Percentiles rank a stretch among this genome's conserved stretches.
Evolutionary conservation across 2,113 vertebrate genomes (phyloP).

Genomic region (Pedionomus torquatus): DNA sequence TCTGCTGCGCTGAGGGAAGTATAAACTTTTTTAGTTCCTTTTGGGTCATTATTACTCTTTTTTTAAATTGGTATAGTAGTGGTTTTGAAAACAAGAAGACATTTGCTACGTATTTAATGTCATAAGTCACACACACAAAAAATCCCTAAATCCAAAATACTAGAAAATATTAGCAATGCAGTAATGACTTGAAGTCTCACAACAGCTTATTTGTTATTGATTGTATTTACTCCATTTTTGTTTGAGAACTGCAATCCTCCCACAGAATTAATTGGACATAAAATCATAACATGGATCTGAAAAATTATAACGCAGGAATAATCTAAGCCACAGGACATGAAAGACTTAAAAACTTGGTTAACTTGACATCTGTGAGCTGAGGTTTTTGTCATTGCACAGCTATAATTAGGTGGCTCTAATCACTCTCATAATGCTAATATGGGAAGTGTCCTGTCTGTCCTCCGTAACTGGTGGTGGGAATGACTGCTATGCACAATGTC

Average conservation of each 20-base stretch:
- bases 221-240: not conserved
- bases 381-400: slow-evolving; percentile 24
- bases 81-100: not conserved
- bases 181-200: not conserved
- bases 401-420: slow-evolving; percentile 58
- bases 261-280: slow-evolving; percentile 40
- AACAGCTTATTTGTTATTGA: not conserved
- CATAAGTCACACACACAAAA: not conserved
- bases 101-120: not conserved
- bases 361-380: not conserved
- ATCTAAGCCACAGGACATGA: not conserved
- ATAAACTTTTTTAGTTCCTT: not conserved
- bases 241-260: slow-evolving; percentile 13
- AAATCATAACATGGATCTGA: slow-evolving; percentile 28
- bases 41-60: not conserved
- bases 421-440: not conserved
- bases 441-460: slow-evolving; percentile 4
- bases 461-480: not conserved
- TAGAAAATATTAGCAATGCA: not conserved
- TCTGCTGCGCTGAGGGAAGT: not conserved
- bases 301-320: slow-evolving; percentile 11
- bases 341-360: not conserved
- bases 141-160: not conserved
- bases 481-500: not conserved
- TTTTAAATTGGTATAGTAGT: not conserved